Base-by-base conservation (phyloP, 1,140 invertebrate genomes). In the Mactra quadrangularis region DNA sequence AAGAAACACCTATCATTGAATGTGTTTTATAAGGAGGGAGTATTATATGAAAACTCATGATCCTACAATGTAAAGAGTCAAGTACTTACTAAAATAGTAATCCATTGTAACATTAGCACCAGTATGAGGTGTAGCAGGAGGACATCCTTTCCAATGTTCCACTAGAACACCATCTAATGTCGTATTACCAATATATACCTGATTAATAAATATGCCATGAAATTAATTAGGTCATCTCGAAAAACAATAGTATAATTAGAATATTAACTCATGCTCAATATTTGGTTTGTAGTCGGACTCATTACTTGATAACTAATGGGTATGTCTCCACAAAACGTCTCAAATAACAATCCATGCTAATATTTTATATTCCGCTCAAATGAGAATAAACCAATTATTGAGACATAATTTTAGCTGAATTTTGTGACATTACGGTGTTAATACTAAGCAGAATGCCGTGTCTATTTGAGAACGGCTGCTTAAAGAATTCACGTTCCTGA, bases 131-230 rank as follows among this genome's bases (percentile, higher is more conserved):
- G 38, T 31, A 41, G 41, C 25, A 50, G 59, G 27, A 3, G 33
- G 27, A 64, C 76, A 78, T 27, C 60, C 55, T n/a, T 38, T 66
- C 76, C 76, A 78, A 52, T 78, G 76, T 33, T 78, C 45, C 25
- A 68, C 76, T 22, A 9, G 13, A 15, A 78, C 50, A 27, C 76
- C 76, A 9, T 47, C 45, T 9, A 78, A n/a, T 13, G 29, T 55
- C 1, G 62, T 47, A 6, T 53, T 53, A 27, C 62, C 62, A 29
- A 78, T 19, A 38, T 53, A 78, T 11, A 60, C 41, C 72, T 76
- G 33, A 11, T 55, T 33, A 4, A 19, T 19, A 7, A 55, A 11
- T 55, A 55, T 7, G 9, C 9, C 45, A 47, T 19, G 9, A 47
- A 11, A 47, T 9, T 9, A 11, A 11, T 11, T 47, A 47, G 19